Evolutionary conservation across 2,888 invertebrate genomes (phyloP), one percentile per base, ranked within the genome.

Genomic region (Hyles lineata): DNA sequence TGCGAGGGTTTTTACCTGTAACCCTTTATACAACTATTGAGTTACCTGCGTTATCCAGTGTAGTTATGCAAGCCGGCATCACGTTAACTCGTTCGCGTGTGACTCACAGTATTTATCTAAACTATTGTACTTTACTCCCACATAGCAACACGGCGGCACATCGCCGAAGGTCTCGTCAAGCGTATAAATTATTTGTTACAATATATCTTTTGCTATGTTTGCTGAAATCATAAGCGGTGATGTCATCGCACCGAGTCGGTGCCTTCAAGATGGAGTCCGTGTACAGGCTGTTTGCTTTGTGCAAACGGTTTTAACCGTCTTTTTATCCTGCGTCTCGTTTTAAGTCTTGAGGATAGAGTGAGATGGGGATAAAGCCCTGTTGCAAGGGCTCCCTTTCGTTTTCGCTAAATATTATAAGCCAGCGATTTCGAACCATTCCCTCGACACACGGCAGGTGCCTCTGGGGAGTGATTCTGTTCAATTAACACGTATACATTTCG

Each of bases 221-320:
- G 90, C 89, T 90, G 87, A 89, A 92, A 90, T 90, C 90, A 92
- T 92, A 92, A 74, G 86, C 85, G 91, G 85, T 94, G 94, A 94
- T 93, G 93, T 94, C 94, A 94, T 91, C 90, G 82, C 79, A 75
- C 78, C 84, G 88, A 85, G 84, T 85, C 82, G 79, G 83, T 84
- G 83, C 80, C 84, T 83, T 82, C 89, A 88, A 90, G 87, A 89
- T 87, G 88, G 90, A 89, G 88, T 88, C 89, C 79, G 77, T 70
- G 76, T 84, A 85, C 81, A 83, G 83, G 84, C 85, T 89, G 90
- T 92, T 92, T 91, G 88, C 88, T 87, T 87, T 84, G 84, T 83
- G 87, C 90, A 87, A 90, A 91, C 91, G 90, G 87, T 85, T 83
- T 82, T 87, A 93, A 93, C 93, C 92, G 93, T 91, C 92, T 83